phyloP scores from a whole-genome alignment of 2,888 invertebrate species.

The Athripsodes cinereus region DNA sequence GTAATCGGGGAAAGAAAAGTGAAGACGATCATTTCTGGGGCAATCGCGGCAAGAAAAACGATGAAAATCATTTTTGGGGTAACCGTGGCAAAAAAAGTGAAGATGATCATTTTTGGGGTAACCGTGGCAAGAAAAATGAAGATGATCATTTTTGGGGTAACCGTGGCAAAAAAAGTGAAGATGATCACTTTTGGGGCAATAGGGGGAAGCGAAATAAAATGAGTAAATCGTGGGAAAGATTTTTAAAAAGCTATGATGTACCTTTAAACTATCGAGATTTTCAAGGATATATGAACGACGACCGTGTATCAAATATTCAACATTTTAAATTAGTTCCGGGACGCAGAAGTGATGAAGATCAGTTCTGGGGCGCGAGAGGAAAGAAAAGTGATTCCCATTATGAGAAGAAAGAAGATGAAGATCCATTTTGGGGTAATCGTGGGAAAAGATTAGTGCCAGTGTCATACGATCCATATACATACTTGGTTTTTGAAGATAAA shows the following conservation, averaged over 20 bases:
- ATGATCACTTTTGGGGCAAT: constrained; percentile 31
- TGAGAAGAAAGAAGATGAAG: constrained; percentile 22
- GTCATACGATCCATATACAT: constrained; percentile 32
- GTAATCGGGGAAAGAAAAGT: constrained; percentile 32
- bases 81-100: constrained; percentile 32
- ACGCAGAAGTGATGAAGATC: constrained; percentile 26
- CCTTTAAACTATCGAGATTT: no score
- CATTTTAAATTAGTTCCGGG: neutral
- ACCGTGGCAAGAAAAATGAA: constrained; percentile 31
- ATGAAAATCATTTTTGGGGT: constrained; percentile 33
- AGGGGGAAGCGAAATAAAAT: constrained; percentile 29
- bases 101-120: constrained; percentile 30
- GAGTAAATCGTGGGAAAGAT: no score
- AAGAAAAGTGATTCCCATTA: constrained; percentile 31
- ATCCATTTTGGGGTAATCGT: constrained; percentile 28
- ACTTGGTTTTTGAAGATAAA: constrained; percentile 33
- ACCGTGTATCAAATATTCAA: neutral
- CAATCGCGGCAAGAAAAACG: constrained; percentile 34
- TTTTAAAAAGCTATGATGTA: no score
- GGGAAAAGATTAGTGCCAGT: constrained; percentile 19
- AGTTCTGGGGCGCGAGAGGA: constrained; percentile 31
- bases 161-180: constrained; percentile 33
- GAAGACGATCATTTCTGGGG: constrained; percentile 34
- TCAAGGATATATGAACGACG: neutral
- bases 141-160: constrained; percentile 38